Conservation (phyloP, 2,888 invertebrate species). For the Phalera bucephala region DNA sequence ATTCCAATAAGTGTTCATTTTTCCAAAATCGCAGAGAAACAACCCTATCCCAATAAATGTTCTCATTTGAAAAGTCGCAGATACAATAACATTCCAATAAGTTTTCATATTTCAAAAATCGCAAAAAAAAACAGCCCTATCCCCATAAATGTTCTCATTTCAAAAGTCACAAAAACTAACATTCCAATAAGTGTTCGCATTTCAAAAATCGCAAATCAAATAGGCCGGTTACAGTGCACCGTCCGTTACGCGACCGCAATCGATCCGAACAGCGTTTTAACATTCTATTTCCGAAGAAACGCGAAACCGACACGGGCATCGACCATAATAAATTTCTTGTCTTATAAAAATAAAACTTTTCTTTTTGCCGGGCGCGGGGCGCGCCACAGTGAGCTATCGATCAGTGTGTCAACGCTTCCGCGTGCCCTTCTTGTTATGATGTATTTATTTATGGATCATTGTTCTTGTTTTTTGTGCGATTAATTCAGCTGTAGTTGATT, state of each 20-base stretch:
- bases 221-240: constrained; percentile 18
- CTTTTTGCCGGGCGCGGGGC: constrained; percentile 70
- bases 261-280: constrained; percentile 60
- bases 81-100: too few species aligned
- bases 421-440: constrained; percentile 9
- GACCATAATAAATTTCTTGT: constrained; percentile 81
- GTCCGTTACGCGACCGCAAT: constrained; percentile 40
- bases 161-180: constrained; percentile 1
- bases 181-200: too few species aligned
- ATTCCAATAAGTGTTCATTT: too few species aligned
- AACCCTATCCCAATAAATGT: too few species aligned
- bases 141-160: not conserved
- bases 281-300: constrained; percentile 76
- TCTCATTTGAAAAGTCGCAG: too few species aligned
- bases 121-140: not conserved
- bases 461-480: too few species aligned
- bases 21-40: too few species aligned
- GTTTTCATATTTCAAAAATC: too few species aligned
- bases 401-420: constrained; percentile 34
- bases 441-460: constrained; percentile 16
- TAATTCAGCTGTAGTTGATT: too few species aligned
- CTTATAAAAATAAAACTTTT: constrained; percentile 82
- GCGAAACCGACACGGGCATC: constrained; percentile 77
- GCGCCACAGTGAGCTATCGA: constrained; percentile 46
- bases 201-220: too few species aligned